Evolutionary conservation across 1,140 invertebrate species (phyloP).

Genomic region (Eumaeus atala): DNA sequence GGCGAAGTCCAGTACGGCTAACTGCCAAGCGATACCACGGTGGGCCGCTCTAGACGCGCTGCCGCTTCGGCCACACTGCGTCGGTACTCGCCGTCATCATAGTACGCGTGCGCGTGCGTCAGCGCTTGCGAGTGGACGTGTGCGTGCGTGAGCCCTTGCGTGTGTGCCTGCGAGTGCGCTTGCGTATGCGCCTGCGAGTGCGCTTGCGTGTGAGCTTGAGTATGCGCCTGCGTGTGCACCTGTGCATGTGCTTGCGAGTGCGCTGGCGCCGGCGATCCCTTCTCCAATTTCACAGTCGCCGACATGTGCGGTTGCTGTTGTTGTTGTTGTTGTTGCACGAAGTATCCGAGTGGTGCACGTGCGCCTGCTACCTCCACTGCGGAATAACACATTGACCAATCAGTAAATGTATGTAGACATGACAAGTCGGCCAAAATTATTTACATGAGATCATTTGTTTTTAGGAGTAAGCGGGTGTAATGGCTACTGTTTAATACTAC

Average conservation of each 20-base stretch:
- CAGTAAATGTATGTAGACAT: too few species aligned
- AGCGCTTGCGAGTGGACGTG: conserved; percentile 11
- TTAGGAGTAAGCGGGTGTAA: too few species aligned
- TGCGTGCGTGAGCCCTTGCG: conserved; percentile 23
- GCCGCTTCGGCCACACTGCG: conserved; percentile 37
- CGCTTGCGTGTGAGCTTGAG: conserved; percentile 5
- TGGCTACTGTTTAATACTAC: too few species aligned
- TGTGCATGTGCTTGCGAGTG: conserved; percentile 27
- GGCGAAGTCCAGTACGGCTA: conserved; percentile 31
- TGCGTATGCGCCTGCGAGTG: conserved; percentile 22
- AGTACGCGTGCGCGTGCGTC: conserved; percentile 27
- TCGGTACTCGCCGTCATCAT: conserved; percentile 38
- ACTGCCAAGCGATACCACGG: conserved; percentile 60
- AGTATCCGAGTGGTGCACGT: conserved; percentile 37
- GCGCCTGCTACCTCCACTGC: conserved; percentile 19
- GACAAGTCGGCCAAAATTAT: too few species aligned
- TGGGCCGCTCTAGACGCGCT: conserved; percentile 48
- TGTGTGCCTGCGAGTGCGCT: conserved; percentile 20
- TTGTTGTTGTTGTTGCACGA: conserved; percentile 35
- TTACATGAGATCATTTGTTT: too few species aligned
- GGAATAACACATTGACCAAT: not conserved
- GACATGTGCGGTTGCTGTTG: conserved; percentile 43
- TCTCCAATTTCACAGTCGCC: conserved; percentile 44
- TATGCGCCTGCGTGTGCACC: conserved; percentile 23
- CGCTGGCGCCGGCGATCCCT: conserved; percentile 43